Base-by-base conservation (phyloP, 2,888 invertebrate genomes). In the Drosophila lutescens region DNA sequence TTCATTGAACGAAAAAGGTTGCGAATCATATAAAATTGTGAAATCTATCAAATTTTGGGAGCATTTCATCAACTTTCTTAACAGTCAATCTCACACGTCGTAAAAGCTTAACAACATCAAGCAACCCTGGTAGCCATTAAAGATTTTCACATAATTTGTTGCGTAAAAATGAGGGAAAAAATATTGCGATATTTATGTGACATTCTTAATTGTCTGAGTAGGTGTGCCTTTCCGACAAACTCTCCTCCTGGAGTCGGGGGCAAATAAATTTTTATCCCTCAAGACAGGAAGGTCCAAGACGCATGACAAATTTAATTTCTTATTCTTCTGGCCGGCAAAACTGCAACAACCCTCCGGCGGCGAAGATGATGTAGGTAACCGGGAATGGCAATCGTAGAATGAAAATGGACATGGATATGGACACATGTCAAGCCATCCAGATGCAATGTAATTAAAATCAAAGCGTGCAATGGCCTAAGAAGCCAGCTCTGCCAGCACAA, bases 261-360 rank as follows among this genome's bases (percentile, higher is more conserved):
- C 12, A 74, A 62, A 53, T 44, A 63, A 12, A 50, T 55, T 44
- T 71, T 41, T 71, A 50, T 62, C 73, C 51, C 34, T 65, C 43
- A 57, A 55, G 78, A 51, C 66, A 74, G 74, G 74, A 66, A 66
- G 73, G 59, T 65, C 76, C 71, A 63, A 69, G 67, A 60, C 74
- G 86, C 86, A 88, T 86, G 86, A 84, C 86, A 88, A 86, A 86
- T 88, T 86, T 81, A 79, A 88, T 88, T 88, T 86, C 86, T 86
- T 88, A 88, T 75, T 85, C 83, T 77, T 79, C 53, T 56, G 55
- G 54, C 73, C 69, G 71, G 41, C 47, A 47, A 47, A 47, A 47
- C 30, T 47, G 32, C 47, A 47, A 32, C 67, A 75, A 77, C 76
- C 77, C 77, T 73, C 74, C 30, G 34, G 6, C 26, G 15, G 12